Percentiles rank a stretch among this genome's conserved stretches.
phyloP scores from a whole-genome alignment of 64 coral and sea anemone species.

The Exaiptasia diaphana region DNA sequence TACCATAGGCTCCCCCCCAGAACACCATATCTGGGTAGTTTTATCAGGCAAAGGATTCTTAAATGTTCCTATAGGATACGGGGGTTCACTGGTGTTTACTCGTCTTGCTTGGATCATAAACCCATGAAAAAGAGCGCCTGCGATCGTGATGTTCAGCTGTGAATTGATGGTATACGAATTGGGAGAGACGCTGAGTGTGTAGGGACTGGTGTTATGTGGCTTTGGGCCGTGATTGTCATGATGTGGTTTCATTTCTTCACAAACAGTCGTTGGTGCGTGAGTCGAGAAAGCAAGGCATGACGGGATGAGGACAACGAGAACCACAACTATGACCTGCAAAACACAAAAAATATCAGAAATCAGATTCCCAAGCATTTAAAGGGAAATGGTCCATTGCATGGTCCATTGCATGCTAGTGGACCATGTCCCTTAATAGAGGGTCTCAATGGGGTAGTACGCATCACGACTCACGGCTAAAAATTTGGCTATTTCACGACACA shows the following conservation, averaged over 20 bases:
- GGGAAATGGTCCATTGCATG: too few species aligned
- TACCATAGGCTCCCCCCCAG: conserved; percentile 40
- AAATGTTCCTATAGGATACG: conserved; percentile 51
- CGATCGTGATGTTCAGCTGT: conserved; percentile 52
- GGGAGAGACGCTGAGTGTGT: conserved; percentile 46
- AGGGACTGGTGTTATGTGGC: conserved; percentile 20
- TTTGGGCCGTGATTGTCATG: neutral
- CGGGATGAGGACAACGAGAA: neutral
- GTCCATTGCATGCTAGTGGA: too few species aligned
- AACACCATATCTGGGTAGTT: neutral
- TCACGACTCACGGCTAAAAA: too few species aligned
- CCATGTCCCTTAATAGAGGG: too few species aligned
- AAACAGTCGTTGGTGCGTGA: conserved; percentile 53
- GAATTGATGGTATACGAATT: conserved; percentile 48
- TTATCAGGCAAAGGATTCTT: neutral
- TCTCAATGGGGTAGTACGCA: too few species aligned
- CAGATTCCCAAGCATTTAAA: too few species aligned
- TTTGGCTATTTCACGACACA: too few species aligned
- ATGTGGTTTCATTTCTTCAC: conserved; percentile 21
- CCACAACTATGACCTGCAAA: neutral
- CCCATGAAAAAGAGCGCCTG: conserved; percentile 53
- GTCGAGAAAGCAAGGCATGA: conserved; percentile 15
- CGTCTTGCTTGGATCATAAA: conserved; percentile 71
- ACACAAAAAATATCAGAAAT: too few species aligned
- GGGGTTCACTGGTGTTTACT: neutral